phyloP scores from a whole-genome alignment of 2,797 vertebrate genomes.

The Cuniculus paca region DNA sequence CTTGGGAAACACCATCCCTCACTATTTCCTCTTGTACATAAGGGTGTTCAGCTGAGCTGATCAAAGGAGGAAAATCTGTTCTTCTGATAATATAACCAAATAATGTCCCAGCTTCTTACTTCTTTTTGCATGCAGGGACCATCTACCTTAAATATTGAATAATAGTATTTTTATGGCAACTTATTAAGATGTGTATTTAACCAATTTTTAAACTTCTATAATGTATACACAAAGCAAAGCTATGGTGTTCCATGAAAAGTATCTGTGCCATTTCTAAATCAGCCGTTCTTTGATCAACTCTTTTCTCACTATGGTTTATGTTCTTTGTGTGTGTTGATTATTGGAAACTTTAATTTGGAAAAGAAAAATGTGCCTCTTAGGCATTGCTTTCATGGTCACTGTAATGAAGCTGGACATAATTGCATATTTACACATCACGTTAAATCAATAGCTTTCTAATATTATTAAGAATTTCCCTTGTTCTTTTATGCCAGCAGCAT shows the following conservation, averaged over 20 bases:
- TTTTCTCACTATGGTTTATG: background rate
- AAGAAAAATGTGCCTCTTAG: conserved; percentile 15
- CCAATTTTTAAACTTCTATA: background rate
- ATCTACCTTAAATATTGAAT: background rate
- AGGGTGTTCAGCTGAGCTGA: background rate
- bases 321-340: conserved; percentile 3
- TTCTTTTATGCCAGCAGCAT: conserved; percentile 76
- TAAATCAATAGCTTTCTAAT: conserved; percentile 50
- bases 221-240: background rate
- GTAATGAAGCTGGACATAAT: background rate
- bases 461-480: conserved; percentile 61
- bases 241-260: conserved; percentile 25
- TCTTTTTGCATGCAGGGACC: background rate
- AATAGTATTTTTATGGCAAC: background rate
- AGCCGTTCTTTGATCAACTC: background rate
- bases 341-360: conserved; percentile 56
- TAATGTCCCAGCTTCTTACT: background rate
- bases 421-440: background rate
- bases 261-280: background rate
- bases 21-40: background rate
- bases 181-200: background rate
- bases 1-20: background rate
- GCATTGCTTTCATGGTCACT: background rate
- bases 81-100: background rate
- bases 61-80: background rate